phyloP scores from a whole-genome alignment of 2,113 vertebrate genomes.

The Trachemys scripta region DNA sequence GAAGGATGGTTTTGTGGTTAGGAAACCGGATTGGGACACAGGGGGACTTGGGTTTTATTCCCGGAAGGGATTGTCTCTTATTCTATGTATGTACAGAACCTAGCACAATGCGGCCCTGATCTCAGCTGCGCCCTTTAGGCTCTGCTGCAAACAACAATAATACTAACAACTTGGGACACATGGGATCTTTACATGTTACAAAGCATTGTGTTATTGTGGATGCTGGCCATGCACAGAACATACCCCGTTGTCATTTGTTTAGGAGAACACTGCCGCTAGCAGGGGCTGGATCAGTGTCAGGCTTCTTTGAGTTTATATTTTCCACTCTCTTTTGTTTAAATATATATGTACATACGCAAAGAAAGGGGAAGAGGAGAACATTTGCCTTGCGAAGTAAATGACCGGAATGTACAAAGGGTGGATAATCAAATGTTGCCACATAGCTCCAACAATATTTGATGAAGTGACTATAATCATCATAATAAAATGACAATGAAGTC shows the following conservation, averaged over 20 bases:
- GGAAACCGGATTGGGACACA: neutral
- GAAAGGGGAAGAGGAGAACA: neutral
- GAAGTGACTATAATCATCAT: neutral
- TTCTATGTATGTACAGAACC: neutral
- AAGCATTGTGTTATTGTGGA: neutral
- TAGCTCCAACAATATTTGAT: neutral
- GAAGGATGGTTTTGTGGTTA: neutral
- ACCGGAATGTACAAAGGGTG: neutral
- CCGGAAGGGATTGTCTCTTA: neutral
- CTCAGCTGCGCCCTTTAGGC: neutral
- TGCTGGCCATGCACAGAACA: neutral
- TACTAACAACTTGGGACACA: neutral
- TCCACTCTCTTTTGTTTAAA: neutral
- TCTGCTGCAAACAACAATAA: neutral
- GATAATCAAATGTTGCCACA: neutral
- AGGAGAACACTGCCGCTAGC: neutral
- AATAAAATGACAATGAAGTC: neutral
- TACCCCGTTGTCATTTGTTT: neutral
- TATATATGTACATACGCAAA: neutral
- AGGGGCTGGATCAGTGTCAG: neutral
- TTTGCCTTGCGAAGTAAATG: neutral
- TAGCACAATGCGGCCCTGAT: neutral
- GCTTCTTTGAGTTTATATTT: neutral
- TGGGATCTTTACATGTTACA: neutral
- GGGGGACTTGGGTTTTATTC: neutral